Conservation (phyloP, 1,140 invertebrate species). For the Berghia stephanieae region DNA sequence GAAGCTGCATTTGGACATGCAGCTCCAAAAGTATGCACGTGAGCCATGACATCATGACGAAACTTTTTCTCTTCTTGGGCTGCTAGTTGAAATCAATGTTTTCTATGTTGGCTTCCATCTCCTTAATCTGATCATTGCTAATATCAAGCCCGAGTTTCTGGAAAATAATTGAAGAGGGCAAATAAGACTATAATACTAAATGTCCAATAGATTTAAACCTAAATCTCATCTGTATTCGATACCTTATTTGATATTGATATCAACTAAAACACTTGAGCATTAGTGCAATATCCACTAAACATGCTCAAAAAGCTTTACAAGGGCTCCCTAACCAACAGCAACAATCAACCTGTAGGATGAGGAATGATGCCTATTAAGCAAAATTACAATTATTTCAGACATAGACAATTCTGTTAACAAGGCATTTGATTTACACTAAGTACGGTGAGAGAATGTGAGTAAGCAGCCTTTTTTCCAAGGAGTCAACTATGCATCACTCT, state of each 20-base stretch:
- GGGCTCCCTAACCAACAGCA: no score
- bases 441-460: no score
- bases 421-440: no score
- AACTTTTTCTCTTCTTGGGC: constrained; percentile 86
- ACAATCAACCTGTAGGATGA: no score
- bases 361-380: no score
- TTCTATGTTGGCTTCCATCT: constrained; percentile 84
- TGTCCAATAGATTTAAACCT: not conserved
- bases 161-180: constrained; percentile 27
- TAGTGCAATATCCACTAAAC: no score
- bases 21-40: constrained; percentile 90
- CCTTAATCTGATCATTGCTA: constrained; percentile 83
- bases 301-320: no score
- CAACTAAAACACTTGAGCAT: not conserved
- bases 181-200: not conserved
- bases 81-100: constrained; percentile 89
- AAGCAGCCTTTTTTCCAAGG: no score
- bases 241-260: not conserved
- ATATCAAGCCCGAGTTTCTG: constrained; percentile 89
- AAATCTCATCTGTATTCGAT: not conserved
- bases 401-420: no score
- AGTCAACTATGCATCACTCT: not conserved
- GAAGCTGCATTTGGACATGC: constrained; percentile 90
- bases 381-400: no score
- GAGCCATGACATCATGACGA: constrained; percentile 99